phyloP scores from a whole-genome alignment of 2,888 invertebrate genomes.

The Metacarcinus magister region DNA sequence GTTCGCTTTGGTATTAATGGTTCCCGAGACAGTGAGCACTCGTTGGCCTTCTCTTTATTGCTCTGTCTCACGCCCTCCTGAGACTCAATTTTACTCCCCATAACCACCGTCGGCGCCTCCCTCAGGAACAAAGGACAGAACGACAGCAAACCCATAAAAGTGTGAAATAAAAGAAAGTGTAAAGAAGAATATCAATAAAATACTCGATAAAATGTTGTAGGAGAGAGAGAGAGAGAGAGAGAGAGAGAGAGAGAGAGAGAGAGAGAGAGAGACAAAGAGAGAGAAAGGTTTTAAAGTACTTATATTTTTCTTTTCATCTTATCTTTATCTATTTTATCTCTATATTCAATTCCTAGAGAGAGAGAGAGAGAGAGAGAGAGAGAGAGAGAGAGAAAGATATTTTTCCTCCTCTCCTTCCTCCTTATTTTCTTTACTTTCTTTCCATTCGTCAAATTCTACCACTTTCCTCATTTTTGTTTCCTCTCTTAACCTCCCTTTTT shows the following conservation, averaged over 20 bases:
- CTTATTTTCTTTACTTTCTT: background rate
- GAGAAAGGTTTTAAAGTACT: background rate
- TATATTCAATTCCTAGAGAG: no score
- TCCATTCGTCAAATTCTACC: background rate
- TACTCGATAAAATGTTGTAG: background rate
- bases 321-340: background rate
- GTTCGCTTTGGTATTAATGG: background rate
- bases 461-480: background rate
- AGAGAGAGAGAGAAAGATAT: background rate
- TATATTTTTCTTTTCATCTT: background rate
- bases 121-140: background rate
- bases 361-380: background rate
- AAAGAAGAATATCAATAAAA: background rate
- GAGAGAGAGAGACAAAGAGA: background rate
- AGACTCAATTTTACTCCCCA: background rate
- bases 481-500: background rate
- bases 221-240: conserved; percentile 20
- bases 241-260: conserved; percentile 26
- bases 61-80: background rate
- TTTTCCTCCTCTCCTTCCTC: background rate
- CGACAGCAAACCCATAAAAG: background rate
- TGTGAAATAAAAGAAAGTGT: background rate
- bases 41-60: background rate
- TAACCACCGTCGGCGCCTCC: background rate
- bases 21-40: background rate